Evolutionary conservation across 2,797 vertebrate genomes (phyloP).

Genomic region (Spinus olivaceus): DNA sequence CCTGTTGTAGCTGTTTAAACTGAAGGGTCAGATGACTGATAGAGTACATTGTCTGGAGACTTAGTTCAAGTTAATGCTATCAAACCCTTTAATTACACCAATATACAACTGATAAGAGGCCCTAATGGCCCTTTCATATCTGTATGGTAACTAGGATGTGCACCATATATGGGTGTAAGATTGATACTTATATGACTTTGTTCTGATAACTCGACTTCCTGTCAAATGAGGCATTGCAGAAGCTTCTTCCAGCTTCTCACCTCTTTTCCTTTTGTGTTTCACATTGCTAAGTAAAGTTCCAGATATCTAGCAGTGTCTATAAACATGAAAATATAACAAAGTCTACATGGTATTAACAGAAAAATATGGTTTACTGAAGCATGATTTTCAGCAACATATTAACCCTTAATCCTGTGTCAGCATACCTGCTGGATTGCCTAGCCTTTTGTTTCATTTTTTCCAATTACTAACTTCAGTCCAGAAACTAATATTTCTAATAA

Average conservation of each 20-base stretch:
- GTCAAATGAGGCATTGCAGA: slow-evolving; percentile 90
- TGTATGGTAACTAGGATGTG: slow-evolving; percentile 76
- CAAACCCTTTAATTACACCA: slow-evolving; percentile 88
- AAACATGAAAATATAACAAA: neutral
- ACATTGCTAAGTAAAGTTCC: neutral
- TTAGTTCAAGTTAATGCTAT: slow-evolving; percentile 83
- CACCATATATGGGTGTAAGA: slow-evolving; percentile 79
- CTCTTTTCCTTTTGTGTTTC: slow-evolving; percentile 52
- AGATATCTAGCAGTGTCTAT: neutral
- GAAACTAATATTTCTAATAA: neutral
- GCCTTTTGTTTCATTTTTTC: neutral
- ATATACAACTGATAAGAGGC: slow-evolving; percentile 88
- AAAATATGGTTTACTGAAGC: neutral
- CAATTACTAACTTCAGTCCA: neutral
- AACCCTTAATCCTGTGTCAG: neutral
- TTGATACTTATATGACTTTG: slow-evolving; percentile 82
- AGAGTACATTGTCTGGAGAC: slow-evolving; percentile 83
- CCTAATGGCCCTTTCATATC: slow-evolving; percentile 95
- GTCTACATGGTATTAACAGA: neutral
- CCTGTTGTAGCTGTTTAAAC: slow-evolving; percentile 76
- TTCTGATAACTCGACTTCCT: slow-evolving; percentile 90
- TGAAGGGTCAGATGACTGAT: slow-evolving; percentile 89
- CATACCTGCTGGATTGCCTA: neutral
- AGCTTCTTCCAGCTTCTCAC: slow-evolving; percentile 69
- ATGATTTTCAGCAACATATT: neutral